Conservation (phyloP, 1,140 invertebrate genomes). For the Heliothis subflexa region DNA sequence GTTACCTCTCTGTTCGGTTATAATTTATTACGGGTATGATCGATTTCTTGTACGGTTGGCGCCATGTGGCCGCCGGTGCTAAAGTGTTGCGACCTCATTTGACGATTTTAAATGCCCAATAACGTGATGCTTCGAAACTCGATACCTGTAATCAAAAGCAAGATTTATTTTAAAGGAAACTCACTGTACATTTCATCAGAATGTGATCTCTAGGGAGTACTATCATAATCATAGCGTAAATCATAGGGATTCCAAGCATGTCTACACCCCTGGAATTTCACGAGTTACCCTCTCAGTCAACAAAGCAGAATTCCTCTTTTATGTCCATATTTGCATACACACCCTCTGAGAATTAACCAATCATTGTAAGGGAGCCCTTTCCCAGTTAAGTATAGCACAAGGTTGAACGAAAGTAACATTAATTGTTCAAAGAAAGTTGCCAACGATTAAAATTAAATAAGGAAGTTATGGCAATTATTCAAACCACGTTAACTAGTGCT, state of each 20-base stretch:
- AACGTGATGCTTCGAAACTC: background rate
- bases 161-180: too few species aligned
- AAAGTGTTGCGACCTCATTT: background rate
- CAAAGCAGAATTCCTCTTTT: too few species aligned
- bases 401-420: background rate
- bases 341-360: too few species aligned
- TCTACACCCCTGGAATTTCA: too few species aligned
- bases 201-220: too few species aligned
- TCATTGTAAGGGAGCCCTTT: background rate
- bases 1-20: background rate
- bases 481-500: conserved; percentile 67
- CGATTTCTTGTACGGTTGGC: background rate
- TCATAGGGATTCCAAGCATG: too few species aligned
- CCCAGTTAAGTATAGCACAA: background rate
- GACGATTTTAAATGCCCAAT: too few species aligned
- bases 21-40: conserved; percentile 1
- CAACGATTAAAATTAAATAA: conserved; percentile 1
- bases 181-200: too few species aligned
- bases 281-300: too few species aligned
- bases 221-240: too few species aligned
- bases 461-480: conserved; percentile 44
- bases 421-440: background rate
- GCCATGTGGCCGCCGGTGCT: background rate
- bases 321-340: too few species aligned
- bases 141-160: too few species aligned